A percentile compares a stretch with the other conserved stretches of the same genome.
Evolutionary conservation across 2,888 invertebrate genomes (phyloP).

Genomic region (Sussaba pulchella): DNA sequence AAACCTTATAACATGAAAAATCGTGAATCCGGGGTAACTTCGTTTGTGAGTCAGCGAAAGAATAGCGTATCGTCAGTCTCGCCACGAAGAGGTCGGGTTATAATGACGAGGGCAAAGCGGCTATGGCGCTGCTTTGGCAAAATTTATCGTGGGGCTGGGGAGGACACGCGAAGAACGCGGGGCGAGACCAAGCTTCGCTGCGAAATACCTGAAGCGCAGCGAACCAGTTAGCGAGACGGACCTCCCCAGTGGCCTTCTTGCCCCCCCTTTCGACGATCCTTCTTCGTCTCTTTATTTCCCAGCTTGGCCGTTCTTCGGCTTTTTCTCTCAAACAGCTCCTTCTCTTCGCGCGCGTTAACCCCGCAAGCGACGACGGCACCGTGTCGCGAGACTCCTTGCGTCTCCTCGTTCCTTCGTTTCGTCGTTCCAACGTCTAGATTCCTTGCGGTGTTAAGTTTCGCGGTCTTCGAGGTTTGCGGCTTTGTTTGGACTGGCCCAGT

Average conservation of each 20-base stretch:
- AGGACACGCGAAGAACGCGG: conserved; percentile 60
- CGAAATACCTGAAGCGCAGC: conserved; percentile 69
- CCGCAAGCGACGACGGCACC: conserved; percentile 40
- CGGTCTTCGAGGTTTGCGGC: conserved; percentile 80
- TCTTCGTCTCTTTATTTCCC: conserved; percentile 63
- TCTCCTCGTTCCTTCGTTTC: conserved; percentile 29
- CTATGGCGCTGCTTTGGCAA: conserved; percentile 39
- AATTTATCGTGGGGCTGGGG: conserved; percentile 69
- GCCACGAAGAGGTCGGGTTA: conserved; percentile 34
- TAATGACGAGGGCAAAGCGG: conserved; percentile 65
- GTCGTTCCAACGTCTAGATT: conserved; percentile 62
- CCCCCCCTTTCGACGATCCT: conserved; percentile 51
- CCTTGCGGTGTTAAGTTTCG: conserved; percentile 81
- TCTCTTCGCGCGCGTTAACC: conserved; percentile 41
- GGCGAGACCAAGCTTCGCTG: conserved; percentile 57
- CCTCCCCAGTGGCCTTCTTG: conserved; percentile 50
- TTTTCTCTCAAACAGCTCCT: conserved; percentile 38
- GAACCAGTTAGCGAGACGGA: conserved; percentile 69
- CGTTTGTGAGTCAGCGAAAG: conserved; percentile 25
- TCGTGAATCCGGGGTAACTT: conserved; percentile 34
- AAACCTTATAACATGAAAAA: background rate
- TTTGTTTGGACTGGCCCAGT: conserved; percentile 79
- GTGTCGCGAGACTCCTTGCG: conserved; percentile 29
- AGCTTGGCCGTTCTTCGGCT: conserved; percentile 41
- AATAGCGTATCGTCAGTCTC: conserved; percentile 30